Evolutionary conservation across 2,888 invertebrate genomes (phyloP).

Genomic region (Conistra vaccinii): DNA sequence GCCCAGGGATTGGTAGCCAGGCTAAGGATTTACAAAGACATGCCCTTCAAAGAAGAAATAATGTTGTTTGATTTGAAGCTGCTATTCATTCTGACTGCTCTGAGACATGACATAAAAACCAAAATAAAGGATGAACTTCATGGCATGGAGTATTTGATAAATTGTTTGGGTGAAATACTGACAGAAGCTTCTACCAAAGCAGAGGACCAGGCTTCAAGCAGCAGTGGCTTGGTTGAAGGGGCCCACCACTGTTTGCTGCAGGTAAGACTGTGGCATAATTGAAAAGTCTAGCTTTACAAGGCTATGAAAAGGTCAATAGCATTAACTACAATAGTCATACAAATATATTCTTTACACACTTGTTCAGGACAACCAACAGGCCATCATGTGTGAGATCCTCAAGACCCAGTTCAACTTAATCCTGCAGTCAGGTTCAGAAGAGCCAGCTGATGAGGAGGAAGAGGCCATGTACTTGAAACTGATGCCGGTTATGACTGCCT

Average conservation of each 20-base stretch:
- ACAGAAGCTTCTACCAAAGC: constrained; percentile 78
- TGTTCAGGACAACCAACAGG: constrained; percentile 90
- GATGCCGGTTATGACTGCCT: constrained; percentile 93
- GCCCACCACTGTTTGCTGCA: constrained; percentile 73
- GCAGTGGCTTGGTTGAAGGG: constrained; percentile 69
- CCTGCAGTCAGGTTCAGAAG: constrained; percentile 84
- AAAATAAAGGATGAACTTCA: constrained; percentile 93
- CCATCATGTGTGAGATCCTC: constrained; percentile 93
- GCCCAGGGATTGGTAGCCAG: constrained; percentile 94
- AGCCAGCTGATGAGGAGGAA: constrained; percentile 91
- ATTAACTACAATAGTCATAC: neutral
- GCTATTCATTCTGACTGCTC: constrained; percentile 96
- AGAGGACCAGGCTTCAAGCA: constrained; percentile 71
- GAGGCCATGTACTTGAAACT: constrained; percentile 93
- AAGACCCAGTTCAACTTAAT: constrained; percentile 95
- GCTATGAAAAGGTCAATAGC: neutral
- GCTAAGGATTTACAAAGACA: constrained; percentile 92
- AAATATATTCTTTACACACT: neutral
- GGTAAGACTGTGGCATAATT: constrained; percentile 69
- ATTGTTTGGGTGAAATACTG: constrained; percentile 92
- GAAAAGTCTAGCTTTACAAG: neutral
- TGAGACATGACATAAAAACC: constrained; percentile 93
- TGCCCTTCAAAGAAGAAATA: constrained; percentile 92
- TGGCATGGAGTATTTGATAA: constrained; percentile 93
- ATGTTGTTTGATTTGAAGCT: constrained; percentile 97